Conservation (phyloP, 2,888 invertebrate genomes). For the Diadromus collaris region DNA sequence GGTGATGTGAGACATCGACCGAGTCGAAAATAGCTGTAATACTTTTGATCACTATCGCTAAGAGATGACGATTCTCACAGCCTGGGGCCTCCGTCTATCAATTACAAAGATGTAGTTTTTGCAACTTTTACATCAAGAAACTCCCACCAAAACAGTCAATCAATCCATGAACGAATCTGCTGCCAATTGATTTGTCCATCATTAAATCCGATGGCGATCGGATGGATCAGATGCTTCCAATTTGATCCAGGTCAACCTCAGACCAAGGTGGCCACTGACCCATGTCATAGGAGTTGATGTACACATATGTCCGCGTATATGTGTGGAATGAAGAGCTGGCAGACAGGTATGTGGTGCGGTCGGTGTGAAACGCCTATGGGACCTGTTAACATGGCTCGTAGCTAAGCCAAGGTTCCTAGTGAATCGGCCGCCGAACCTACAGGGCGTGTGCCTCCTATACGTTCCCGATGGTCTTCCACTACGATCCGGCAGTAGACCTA, state of each 20-base stretch:
- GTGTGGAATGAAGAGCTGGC: background rate
- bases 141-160: background rate
- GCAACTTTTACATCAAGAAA: background rate
- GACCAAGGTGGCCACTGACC: background rate
- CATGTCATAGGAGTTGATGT: background rate
- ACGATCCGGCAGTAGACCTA: conserved; percentile 15
- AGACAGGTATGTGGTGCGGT: background rate
- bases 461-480: conserved; percentile 39
- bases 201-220: background rate
- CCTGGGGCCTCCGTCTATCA: background rate
- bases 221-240: background rate
- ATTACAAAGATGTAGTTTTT: background rate
- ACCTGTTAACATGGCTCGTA: conserved; percentile 8
- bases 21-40: background rate
- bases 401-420: background rate
- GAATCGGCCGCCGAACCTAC: background rate
- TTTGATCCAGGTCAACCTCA: background rate
- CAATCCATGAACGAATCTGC: background rate
- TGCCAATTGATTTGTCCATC: background rate
- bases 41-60: background rate
- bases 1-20: too few species aligned
- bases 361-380: conserved; percentile 8
- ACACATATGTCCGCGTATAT: background rate
- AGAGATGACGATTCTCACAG: background rate
- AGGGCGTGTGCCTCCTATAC: background rate